Percentiles rank a stretch among this genome's conserved stretches.
phyloP scores from a whole-genome alignment of 2,113 vertebrate species.

The Aptenodytes patagonicus region DNA sequence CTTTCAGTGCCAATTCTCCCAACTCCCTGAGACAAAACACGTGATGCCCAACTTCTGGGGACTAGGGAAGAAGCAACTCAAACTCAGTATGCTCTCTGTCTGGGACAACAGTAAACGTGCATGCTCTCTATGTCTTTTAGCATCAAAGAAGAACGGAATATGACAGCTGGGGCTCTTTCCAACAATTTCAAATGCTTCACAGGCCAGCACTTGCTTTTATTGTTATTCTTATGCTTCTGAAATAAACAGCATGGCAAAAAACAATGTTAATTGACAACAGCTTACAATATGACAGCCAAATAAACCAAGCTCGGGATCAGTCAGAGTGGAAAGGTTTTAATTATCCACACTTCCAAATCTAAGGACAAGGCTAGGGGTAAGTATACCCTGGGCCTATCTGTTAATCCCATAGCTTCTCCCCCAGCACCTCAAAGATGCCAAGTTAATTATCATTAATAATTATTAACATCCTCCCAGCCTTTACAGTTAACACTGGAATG shows the following conservation, averaged over 20 bases:
- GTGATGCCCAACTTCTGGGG: background rate
- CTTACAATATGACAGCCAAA: background rate
- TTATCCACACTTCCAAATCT: background rate
- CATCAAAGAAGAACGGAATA: background rate
- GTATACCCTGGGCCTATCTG: background rate
- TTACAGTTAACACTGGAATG: background rate
- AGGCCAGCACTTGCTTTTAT: background rate
- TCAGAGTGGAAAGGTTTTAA: constrained; percentile 14
- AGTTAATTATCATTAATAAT: background rate
- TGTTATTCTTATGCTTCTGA: constrained; percentile 1
- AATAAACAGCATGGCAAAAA: constrained; percentile 21
- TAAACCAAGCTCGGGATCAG: background rate
- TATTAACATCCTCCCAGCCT: background rate
- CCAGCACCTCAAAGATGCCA: background rate
- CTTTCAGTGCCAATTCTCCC: background rate
- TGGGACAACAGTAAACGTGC: background rate
- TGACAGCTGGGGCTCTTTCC: background rate
- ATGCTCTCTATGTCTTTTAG: background rate
- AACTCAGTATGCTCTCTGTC: background rate
- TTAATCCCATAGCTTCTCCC: background rate
- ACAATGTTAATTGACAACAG: constrained; percentile 28
- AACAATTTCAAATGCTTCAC: background rate
- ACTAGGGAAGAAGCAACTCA: background rate
- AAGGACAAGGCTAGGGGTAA: background rate
- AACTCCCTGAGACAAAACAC: background rate